Evolutionary conservation across 2,888 invertebrate species (phyloP), one percentile per base, ranked within the genome.

Genomic region (Drosophila hawaiiensis): DNA sequence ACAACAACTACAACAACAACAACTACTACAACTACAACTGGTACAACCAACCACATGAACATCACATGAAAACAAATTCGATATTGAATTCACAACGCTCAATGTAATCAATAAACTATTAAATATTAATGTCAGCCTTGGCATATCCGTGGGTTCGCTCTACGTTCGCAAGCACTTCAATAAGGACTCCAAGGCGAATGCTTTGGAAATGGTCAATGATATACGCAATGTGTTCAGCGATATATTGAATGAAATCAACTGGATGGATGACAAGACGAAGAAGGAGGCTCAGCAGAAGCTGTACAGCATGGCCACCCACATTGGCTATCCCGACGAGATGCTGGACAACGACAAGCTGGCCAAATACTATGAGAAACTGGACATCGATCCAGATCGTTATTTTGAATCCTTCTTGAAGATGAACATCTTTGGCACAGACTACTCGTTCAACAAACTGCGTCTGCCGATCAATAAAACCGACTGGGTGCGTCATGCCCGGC

Each of bases 251-350:
- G 94, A 95, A 68, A 96, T 98, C 19, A 96, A 97, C 54, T 99
- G 99, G 99, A 99, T 99, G 99, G 98, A 99, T 91, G 95, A 95
- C 0, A 94, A 94, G 78, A 99, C 99, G 0, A 96, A 96, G 56
- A 93, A 94, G 78, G 95, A 96, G 66, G 98, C 97, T 0, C 92
- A 97, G 72, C 95, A 96, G 71, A 98, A 98, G 92, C 96, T 97
- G 0, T 95, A 95, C 68, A 95, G 96, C 0, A 98, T 99, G 97
- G 95, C 96, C 2, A 96, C 97, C 0, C 97, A 98, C 92, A 98
- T 99, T 90, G 98, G 98, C 0, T 98, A 98, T 93, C 98, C 98
- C 0, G 96, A 96, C 85, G 98, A 98, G 92, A 95, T 98, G 91
- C 94, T 98, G 59, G 96, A 98, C 86, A 95, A 98, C 84, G 94